Percentiles rank a stretch among this genome's conserved stretches.
Evolutionary conservation across 1,140 invertebrate species (phyloP).

Genomic region (Rhizoglyphus robini): DNA sequence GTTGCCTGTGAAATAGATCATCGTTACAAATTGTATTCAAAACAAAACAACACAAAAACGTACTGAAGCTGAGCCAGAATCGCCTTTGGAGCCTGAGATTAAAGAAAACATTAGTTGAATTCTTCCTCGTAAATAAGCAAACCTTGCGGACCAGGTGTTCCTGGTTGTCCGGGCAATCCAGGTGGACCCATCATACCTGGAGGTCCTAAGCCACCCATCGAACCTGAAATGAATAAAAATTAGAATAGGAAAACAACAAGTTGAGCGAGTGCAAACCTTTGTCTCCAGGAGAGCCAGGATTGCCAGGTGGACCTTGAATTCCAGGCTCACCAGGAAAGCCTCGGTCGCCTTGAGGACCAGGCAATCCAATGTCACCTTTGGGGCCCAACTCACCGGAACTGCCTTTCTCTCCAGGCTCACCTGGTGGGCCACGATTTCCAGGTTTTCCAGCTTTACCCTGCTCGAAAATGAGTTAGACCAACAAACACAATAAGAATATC

Average conservation of each 20-base stretch:
- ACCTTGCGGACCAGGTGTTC: slow-evolving; percentile 56
- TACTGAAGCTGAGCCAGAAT: slow-evolving; percentile 73
- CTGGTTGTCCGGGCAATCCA: slow-evolving; percentile 53
- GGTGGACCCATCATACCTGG: slow-evolving; percentile 71
- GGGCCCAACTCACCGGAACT: slow-evolving; percentile 3
- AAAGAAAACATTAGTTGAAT: not conserved
- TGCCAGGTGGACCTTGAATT: slow-evolving; percentile 24
- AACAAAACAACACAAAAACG: slow-evolving; percentile 37
- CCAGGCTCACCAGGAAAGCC: slow-evolving; percentile 23
- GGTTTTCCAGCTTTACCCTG: slow-evolving; percentile 20
- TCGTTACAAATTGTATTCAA: not conserved
- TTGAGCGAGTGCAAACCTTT: slow-evolving; percentile 20
- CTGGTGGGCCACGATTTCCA: not conserved
- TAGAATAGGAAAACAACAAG: slow-evolving; percentile 23
- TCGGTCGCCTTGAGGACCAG: slow-evolving; percentile 14
- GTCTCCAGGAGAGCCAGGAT: slow-evolving; percentile 27
- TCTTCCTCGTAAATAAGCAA: not conserved
- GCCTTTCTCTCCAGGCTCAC: slow-evolving; percentile 12
- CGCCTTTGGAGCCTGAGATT: slow-evolving; percentile 68
- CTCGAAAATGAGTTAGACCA: not conserved
- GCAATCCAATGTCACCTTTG: slow-evolving; percentile 22
- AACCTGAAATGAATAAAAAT: not conserved
- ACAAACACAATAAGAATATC: too few species aligned
- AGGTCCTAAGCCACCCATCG: slow-evolving; percentile 56
- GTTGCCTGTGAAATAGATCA: not conserved